Base-by-base conservation (phyloP, 2,888 invertebrate genomes). In the Pyrrhopygopsis socrates region DNA sequence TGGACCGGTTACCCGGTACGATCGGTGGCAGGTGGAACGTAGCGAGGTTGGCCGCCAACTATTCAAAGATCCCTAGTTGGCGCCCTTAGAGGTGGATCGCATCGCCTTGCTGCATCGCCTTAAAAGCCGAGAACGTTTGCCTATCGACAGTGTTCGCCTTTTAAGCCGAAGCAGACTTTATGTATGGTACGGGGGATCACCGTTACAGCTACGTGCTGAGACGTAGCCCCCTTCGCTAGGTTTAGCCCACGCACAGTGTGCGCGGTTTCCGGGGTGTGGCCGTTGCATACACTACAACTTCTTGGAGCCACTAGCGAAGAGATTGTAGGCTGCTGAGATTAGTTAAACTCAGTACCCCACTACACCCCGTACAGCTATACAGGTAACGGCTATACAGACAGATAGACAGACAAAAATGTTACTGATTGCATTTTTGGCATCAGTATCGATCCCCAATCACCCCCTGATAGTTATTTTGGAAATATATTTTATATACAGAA, bases 211-310 rank as follows among this genome's bases (percentile, higher is more conserved):
- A 24, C 38, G 45, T 27, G 6, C 18, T 8, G n/a, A 0, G 6
- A 2, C 65, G n/a, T n/a, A 38, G 60, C 54, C 76, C 45, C 65
- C 76, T 76, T 63, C 27, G 27, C 65, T 45, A 76, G 76, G 76
- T 65, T 65, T 76, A 29, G 76, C 76, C 76, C 76, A 76, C 65
- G 30, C 60, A 29, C n/a, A 38, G 20, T 50, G 29, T 63, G 29
- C 54, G 65, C 50, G 65, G 76, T 76, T 76, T 13, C 76, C 65
- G 30, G 45, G 76, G 76, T 65, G 76, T 65, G 76, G 76, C 76
- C 73, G 76, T 45, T 76, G 65, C 76, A 24, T 76, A 45, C 65
- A 76, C 29, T 27, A 27, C 63, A 63, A 63, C 63, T 63, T 29
- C 63, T 9, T 63, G 63, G 63, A 63, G 63, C 63, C 63, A 63